phyloP scores from a whole-genome alignment of 1,140 invertebrate genomes.

The Pteromalus puparum region DNA sequence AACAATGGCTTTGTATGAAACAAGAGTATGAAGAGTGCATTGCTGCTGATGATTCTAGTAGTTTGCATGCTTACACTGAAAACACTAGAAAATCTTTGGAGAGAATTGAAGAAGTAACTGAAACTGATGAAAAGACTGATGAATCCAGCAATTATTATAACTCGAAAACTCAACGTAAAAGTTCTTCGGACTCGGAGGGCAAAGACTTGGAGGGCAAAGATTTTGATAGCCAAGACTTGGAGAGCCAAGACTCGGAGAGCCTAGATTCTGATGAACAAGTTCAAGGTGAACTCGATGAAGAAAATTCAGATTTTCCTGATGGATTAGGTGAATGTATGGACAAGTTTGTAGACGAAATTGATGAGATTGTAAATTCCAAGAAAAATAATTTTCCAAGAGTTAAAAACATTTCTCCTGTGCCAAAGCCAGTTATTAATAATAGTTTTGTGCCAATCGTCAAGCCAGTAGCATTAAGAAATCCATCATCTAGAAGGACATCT shows the following conservation, averaged over 20 bases:
- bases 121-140: constrained; percentile 73
- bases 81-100: constrained; percentile 78
- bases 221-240: constrained; percentile 71
- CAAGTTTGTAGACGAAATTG: constrained; percentile 82
- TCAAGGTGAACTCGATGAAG: constrained; percentile 79
- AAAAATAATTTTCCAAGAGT: constrained; percentile 64
- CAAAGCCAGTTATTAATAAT: constrained; percentile 49
- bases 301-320: constrained; percentile 81
- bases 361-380: constrained; percentile 77
- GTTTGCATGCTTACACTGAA: constrained; percentile 71
- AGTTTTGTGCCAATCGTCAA: constrained; percentile 62
- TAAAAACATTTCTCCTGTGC: constrained; percentile 39
- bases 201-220: constrained; percentile 71
- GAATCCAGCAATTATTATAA: constrained; percentile 67
- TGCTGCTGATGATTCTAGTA: constrained; percentile 76
- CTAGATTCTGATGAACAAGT: constrained; percentile 75
- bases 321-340: constrained; percentile 83
- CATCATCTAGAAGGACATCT: constrained; percentile 69
- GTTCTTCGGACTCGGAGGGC: constrained; percentile 37
- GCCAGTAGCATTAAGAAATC: constrained; percentile 67
- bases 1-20: constrained; percentile 89
- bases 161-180: constrained; percentile 56
- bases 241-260: constrained; percentile 64
- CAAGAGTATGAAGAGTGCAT: constrained; percentile 90
- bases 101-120: constrained; percentile 80